Base-by-base conservation (phyloP, 2,113 vertebrate genomes). In the Camelus dromedarius region DNA sequence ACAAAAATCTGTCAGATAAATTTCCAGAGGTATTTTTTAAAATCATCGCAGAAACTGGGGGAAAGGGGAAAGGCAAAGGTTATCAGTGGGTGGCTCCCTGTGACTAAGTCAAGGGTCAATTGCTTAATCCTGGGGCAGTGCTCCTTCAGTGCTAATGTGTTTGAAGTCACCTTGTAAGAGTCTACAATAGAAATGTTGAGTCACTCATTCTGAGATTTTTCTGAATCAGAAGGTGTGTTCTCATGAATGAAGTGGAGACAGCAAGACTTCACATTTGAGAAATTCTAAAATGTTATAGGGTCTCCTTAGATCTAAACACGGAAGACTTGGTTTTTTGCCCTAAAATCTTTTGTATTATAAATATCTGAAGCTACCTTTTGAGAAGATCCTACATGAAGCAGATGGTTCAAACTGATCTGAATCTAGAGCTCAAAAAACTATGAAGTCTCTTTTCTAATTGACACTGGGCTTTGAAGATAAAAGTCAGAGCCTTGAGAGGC, bases 381-480 rank as follows among this genome's bases (percentile, higher is more conserved):
- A 91, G 54, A n/a, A 35, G 24, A 93, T 76, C 32, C 84, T 35
- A 93, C 89, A 69, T 48, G 52, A 94, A 97, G 67, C 66, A 94
- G 54, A 92, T 89, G 52, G 76, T 79, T 73, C 8, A 88, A 84
- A 82, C 24, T 76, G 60, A 86, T 52, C 32, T 73, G 48, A 86
- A 79, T 85, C 66, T 83, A 82, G 73, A 86, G 58, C 22, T 64
- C n/a, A 38, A 60, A 93, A 89, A 64, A 58, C 26, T 62, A 32
- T 32, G 10, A 90, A 64, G n/a, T 15, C 26, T 95, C 60, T 97
- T 60, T 81, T 84, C 10, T 75, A 80, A 50, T 67, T 79, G 80
- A 94, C 28, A 84, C 26, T 92, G 83, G 46, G 80, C 64, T 94
- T 97, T 97, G 92, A 97, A 94, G 48, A 91, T 66, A 72, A 95